These are phyloP conservation scores for Crotalus tigris DNA, from an alignment of 2,113 vertebrate species.

Conservation along the genomic window DNA sequence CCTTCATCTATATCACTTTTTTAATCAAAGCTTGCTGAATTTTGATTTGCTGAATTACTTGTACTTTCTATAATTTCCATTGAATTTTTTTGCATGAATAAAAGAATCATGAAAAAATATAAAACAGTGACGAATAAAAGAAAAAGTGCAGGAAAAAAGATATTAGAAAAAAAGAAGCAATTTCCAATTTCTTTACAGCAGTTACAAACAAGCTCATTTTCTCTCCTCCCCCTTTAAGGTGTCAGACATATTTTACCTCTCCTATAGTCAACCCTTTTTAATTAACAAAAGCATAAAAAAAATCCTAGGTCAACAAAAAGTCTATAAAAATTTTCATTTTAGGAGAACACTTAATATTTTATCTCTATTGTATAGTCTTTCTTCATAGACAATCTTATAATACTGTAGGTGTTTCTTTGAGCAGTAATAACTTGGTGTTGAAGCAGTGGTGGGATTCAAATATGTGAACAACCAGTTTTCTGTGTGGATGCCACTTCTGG, in stretches of 20 bases:
- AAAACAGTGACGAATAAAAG: background rate
- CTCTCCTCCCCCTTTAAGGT: background rate
- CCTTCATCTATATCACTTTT: background rate
- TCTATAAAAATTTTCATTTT: background rate
- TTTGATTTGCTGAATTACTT: background rate
- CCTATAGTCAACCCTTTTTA: background rate
- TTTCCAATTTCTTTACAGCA: background rate
- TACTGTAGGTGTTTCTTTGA: background rate
- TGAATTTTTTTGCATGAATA: background rate
- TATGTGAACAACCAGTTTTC: no score
- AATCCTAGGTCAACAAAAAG: background rate
- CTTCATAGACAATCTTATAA: background rate
- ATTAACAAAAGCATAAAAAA: background rate
- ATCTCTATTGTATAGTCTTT: background rate
- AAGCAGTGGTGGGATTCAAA: no score
- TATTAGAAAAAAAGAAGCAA: background rate
- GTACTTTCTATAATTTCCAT: background rate
- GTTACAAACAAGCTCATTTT: background rate
- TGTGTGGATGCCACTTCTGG: no score
- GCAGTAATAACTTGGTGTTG: background rate
- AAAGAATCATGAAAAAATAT: background rate
- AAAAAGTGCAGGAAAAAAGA: background rate
- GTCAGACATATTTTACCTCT: background rate
- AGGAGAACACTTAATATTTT: background rate
- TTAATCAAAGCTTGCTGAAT: background rate